These are phyloP conservation scores for Eilema griseolum DNA, from an alignment of 2,888 invertebrate genomes.

Conservation along the genomic window DNA sequence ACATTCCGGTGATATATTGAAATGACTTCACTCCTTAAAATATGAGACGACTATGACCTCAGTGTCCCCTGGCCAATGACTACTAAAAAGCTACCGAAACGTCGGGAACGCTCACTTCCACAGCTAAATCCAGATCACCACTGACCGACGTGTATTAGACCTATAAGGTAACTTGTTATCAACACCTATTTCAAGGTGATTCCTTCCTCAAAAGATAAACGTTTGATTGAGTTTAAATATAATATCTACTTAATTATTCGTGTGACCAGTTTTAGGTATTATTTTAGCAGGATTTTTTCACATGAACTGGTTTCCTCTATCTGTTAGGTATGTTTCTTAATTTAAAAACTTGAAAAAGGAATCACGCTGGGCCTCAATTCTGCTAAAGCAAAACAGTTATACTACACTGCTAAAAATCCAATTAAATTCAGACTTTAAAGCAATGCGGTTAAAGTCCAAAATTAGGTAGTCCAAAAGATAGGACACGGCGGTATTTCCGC, in stretches of 20 bases:
- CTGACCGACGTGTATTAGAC: background rate
- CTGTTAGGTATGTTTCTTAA: background rate
- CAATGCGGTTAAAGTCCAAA: too few relatives aligned
- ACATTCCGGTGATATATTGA: too few relatives aligned
- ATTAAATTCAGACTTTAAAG: too few relatives aligned
- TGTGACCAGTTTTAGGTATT: background rate
- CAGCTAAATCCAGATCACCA: background rate
- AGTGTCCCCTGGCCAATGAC: background rate
- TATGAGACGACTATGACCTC: background rate
- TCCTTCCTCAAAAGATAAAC: background rate
- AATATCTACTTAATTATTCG: background rate
- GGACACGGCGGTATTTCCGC: too few relatives aligned
- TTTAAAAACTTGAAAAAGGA: too few relatives aligned
- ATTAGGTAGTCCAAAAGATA: too few relatives aligned
- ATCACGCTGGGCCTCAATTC: too few relatives aligned
- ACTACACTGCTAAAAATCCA: too few relatives aligned
- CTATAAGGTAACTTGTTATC: background rate
- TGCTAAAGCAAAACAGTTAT: too few relatives aligned
- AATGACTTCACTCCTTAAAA: too few relatives aligned
- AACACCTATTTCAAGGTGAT: background rate
- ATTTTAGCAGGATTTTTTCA: background rate
- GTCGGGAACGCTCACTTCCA: background rate
- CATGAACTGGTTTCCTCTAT: background rate
- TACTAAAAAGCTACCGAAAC: background rate
- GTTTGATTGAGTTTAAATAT: background rate